Percentiles rank a stretch among this genome's conserved stretches.
These are phyloP conservation scores for Corythornis cristatus DNA, from an alignment of 2,113 vertebrate genomes.

Conservation along the genomic window DNA sequence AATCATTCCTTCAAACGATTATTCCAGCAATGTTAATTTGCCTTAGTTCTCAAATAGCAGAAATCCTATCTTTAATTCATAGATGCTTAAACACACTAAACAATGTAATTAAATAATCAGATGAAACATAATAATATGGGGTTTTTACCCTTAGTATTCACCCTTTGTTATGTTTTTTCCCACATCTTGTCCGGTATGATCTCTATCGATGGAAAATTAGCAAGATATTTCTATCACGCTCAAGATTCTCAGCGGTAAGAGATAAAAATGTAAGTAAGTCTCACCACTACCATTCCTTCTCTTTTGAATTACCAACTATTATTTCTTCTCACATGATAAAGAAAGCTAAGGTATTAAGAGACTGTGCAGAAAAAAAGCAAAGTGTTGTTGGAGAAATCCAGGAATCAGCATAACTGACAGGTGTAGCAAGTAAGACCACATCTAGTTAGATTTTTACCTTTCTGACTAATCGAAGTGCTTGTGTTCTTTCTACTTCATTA, in stretches of 20 bases:
- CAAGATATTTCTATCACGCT: background rate
- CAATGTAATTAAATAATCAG: background rate
- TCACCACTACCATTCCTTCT: background rate
- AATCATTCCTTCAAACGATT: background rate
- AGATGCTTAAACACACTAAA: background rate
- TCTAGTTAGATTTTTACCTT: conserved; percentile 80
- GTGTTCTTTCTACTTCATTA: conserved; percentile 98
- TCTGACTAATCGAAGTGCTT: conserved; percentile 95
- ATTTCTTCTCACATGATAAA: background rate
- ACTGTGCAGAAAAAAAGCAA: background rate
- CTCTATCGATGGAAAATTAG: background rate
- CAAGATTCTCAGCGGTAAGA: background rate
- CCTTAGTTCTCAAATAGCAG: background rate
- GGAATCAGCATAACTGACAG: background rate
- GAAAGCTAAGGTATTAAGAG: background rate
- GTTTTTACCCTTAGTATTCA: background rate
- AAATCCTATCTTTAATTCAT: background rate
- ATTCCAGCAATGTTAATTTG: background rate
- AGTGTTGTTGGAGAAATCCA: background rate
- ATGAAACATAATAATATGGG: background rate
- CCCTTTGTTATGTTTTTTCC: background rate
- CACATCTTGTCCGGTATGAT: background rate
- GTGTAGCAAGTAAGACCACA: background rate
- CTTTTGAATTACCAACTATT: background rate
- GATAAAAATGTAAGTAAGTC: background rate